Base-by-base conservation (phyloP, 2,888 invertebrate genomes). In the Nineta flava region DNA sequence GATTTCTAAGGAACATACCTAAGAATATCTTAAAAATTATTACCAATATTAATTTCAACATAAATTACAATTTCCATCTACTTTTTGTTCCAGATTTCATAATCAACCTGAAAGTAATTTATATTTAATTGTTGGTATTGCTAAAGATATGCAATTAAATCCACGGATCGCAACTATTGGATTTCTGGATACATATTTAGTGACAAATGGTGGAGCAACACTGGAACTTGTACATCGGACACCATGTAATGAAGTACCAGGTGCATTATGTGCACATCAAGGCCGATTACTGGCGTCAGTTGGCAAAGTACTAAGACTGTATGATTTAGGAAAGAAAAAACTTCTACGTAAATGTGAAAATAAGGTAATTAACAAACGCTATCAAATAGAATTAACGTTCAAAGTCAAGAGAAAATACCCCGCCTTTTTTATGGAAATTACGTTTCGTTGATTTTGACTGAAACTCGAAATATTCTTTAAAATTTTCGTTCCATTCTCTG, bases 281-380 rank as follows among this genome's bases (percentile, higher is more conserved):
- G 97, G 97, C 0, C 76, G 87, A 54, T 77, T 95, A 0, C 65
- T 99, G 21, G 88, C 92, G 0, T 96, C 96, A 1, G 87, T 97
- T 12, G 99, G 97, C 0, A 79, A 84, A 53, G 85, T 88, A 74
- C 69, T 99, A 19, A 72, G 97, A 48, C 75, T 99, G 35, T 99
- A 99, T 64, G 97, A 99, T 63, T 77, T 96, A 60, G 99, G 99
- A 51, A 92, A 91, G 66, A 90, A 96, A 66, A 99, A 99, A 66
- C 70, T 99, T 51, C 68, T 99, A 44, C 76, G 96, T 48, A 99
- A 99, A 71, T 97, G 97, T 70, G 99, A 99, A 69, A 99, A 99
- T 62, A 87, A 86, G 72, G 81, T 74, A 60, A 57, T 55, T 56
- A 41, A 5, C 2, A 19, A 19, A 19, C n/a, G n/a, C n/a, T n/a